Percentiles rank a stretch among this genome's conserved stretches.
phyloP scores from a whole-genome alignment of 2,797 vertebrate species.

The Lithobates sylvaticus region DNA sequence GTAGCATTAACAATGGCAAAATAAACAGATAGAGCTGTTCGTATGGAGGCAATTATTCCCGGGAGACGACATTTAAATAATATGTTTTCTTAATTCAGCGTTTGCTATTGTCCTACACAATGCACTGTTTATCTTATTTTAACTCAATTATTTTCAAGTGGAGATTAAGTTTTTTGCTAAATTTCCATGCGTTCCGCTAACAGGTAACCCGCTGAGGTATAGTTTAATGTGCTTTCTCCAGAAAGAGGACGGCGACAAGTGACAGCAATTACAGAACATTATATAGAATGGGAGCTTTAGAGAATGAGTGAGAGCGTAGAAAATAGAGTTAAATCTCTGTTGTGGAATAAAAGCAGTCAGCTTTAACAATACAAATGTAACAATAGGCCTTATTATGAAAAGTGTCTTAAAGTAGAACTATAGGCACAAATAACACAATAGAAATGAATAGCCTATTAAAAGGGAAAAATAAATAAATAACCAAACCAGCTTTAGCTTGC shows the following conservation, averaged over 20 bases:
- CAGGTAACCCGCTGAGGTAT: slow-evolving; percentile 47
- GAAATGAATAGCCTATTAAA: no score
- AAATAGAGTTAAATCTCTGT: neutral
- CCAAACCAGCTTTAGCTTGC: no score
- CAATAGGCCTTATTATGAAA: neutral
- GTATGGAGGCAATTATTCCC: slow-evolving; percentile 24
- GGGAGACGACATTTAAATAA: slow-evolving; percentile 28
- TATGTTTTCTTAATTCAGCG: slow-evolving; percentile 36
- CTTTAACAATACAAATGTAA: neutral
- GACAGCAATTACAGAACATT: slow-evolving; percentile 42
- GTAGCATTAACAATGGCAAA: slow-evolving; percentile 13
- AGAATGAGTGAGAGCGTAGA: neutral
- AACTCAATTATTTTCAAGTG: slow-evolving; percentile 54
- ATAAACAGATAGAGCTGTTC: neutral
- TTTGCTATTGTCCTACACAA: slow-evolving; percentile 33
- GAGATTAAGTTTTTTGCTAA: slow-evolving; percentile 11
- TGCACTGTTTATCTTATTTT: slow-evolving; percentile 53
- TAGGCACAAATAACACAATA: no score
- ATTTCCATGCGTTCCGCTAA: slow-evolving; percentile 1
- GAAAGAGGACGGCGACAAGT: slow-evolving; percentile 21
- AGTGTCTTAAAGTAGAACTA: neutral
- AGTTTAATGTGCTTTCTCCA: slow-evolving; percentile 18
- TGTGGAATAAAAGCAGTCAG: neutral
- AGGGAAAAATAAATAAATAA: no score
- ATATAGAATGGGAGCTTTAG: slow-evolving; percentile 6